phyloP scores from a whole-genome alignment of 1,140 invertebrate species.

The Camponotus floridanus region DNA sequence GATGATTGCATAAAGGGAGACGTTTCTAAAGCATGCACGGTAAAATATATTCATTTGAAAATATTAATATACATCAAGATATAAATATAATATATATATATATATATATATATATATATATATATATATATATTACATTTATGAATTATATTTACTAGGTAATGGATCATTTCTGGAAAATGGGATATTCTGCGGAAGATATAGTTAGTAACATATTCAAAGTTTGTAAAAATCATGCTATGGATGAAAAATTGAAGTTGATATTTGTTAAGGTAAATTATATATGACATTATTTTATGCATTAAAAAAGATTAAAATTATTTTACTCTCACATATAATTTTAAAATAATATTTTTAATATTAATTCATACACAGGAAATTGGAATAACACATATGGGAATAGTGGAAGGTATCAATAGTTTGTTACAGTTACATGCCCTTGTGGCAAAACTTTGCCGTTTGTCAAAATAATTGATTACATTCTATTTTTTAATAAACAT shows the following conservation, averaged over 20 bases:
- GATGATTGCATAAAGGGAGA: constrained; percentile 93
- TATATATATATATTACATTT: constrained; percentile 1
- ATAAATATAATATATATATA: too few relatives aligned
- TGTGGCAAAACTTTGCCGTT: constrained; percentile 92
- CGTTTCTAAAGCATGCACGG: constrained; percentile 95
- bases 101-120: too few relatives aligned
- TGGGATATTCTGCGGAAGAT: constrained; percentile 98
- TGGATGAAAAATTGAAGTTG: constrained; percentile 94
- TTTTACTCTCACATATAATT: neutral
- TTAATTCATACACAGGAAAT: constrained; percentile 92
- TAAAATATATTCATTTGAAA: constrained; percentile 74
- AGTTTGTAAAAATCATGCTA: constrained; percentile 95
- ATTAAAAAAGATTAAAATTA: neutral
- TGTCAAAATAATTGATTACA: constrained; percentile 44
- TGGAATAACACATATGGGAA: constrained; percentile 95
- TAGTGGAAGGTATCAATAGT: constrained; percentile 95
- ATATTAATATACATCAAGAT: constrained; percentile 2
- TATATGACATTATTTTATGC: neutral
- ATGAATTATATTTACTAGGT: constrained; percentile 86
- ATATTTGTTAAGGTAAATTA: constrained; percentile 93
- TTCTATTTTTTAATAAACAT: constrained; percentile 47
- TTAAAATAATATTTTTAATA: constrained; percentile 67
- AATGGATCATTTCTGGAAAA: constrained; percentile 94
- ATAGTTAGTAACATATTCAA: constrained; percentile 98
- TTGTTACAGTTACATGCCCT: constrained; percentile 96